Conservation (phyloP, 2,888 invertebrate genomes). For the Tinea trinotella region DNA sequence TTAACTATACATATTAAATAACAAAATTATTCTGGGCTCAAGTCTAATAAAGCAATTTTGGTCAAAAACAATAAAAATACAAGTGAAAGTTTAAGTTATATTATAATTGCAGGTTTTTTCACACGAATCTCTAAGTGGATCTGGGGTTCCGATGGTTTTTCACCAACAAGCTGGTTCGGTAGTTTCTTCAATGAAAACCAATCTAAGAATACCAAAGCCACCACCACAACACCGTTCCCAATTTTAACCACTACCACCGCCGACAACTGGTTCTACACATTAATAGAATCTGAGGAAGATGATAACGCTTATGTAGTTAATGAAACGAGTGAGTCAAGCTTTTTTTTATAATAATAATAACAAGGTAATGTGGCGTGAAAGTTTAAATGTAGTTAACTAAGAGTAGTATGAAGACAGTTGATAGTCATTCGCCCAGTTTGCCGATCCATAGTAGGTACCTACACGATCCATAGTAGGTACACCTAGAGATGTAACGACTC, state of each 20-base stretch:
- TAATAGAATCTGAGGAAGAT: slow-evolving; percentile 54
- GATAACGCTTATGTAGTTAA: slow-evolving; percentile 37
- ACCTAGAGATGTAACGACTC: no score
- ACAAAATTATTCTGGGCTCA: no score
- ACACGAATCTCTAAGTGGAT: slow-evolving; percentile 52
- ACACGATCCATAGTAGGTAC: no score
- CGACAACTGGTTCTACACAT: slow-evolving; percentile 53
- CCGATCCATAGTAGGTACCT: no score
- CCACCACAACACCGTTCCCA: slow-evolving; percentile 41
- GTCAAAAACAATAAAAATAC: no score
- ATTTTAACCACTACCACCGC: slow-evolving; percentile 37
- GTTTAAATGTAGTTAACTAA: no score
- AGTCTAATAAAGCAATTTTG: no score
- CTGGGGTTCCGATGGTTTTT: slow-evolving; percentile 33
- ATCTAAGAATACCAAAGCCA: slow-evolving; percentile 34
- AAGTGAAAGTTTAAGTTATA: slow-evolving; percentile 6
- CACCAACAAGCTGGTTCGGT: slow-evolving; percentile 50
- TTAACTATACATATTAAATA: no score
- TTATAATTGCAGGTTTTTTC: slow-evolving; percentile 39
- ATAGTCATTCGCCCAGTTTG: no score
- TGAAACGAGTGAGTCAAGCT: slow-evolving; percentile 28
- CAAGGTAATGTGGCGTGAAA: no score
- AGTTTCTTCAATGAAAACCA: slow-evolving; percentile 54
- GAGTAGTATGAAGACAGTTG: no score
- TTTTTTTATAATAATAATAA: not conserved